phyloP scores from a whole-genome alignment of 2,797 vertebrate genomes.

The Periophthalmus magnuspinnatus region DNA sequence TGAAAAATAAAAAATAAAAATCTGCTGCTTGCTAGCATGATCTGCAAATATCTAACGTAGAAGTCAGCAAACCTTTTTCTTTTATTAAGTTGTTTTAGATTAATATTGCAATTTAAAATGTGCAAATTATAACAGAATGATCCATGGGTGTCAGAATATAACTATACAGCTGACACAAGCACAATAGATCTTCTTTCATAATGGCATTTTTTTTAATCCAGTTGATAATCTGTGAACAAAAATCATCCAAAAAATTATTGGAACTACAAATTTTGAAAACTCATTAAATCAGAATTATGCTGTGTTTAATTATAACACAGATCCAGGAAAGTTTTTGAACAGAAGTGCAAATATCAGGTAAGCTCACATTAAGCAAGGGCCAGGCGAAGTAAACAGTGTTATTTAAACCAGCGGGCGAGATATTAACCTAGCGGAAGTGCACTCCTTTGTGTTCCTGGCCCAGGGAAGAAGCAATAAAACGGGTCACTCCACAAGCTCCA shows the following conservation, averaged over 20 bases:
- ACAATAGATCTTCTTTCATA: background rate
- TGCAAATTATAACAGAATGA: too few species aligned
- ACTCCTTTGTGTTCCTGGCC: slow-evolving; percentile 66
- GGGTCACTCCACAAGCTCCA: slow-evolving; percentile 57
- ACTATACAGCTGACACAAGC: too few species aligned
- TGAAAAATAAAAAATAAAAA: too few species aligned
- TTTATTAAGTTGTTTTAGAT: too few species aligned
- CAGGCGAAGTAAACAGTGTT: slow-evolving; percentile 55
- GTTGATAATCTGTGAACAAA: background rate
- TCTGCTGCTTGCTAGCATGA: too few species aligned
- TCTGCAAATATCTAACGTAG: too few species aligned
- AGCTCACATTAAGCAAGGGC: slow-evolving; percentile 45
- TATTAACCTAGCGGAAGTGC: slow-evolving; percentile 71
- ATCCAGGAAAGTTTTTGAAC: slow-evolving; percentile 29
- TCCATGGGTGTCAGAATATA: too few species aligned
- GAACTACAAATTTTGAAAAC: slow-evolving; percentile 13
- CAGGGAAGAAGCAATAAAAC: slow-evolving; percentile 68
- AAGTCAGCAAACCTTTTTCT: too few species aligned
- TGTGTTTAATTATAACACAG: slow-evolving; percentile 42
- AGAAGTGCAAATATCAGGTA: slow-evolving; percentile 47
- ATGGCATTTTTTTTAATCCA: background rate
- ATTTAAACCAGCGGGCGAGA: slow-evolving; percentile 56
- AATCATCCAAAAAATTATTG: background rate
- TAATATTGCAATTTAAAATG: too few species aligned
- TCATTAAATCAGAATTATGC: slow-evolving; percentile 55